Base-by-base conservation (phyloP, 2,888 invertebrate genomes). In the Patella caerulea region DNA sequence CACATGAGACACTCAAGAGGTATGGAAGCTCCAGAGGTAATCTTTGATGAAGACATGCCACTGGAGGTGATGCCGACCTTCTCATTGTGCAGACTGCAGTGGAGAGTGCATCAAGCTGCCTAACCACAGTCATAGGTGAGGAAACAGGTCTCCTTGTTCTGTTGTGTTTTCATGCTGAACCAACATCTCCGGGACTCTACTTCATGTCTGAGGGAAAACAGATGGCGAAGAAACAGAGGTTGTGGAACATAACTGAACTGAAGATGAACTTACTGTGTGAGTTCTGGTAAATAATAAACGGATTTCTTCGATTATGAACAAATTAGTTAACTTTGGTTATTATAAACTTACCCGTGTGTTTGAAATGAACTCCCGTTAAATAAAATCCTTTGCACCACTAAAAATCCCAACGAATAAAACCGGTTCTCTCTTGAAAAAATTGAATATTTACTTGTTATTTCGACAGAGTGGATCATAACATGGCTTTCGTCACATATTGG, bases 31-130 rank as follows among this genome's bases (percentile, higher is more conserved):
- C 71, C 81, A 15, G 77, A 74, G 24, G 78, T 86, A 4, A 45
- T 52, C 11, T 86, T 87, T 70, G 74, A 73, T 17, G 78, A 45
- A n/a, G 71, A 76, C 69, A 85, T 83, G 56, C 52, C 76, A 14
- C 19, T 12, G 11, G n/a, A 15, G 15, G 2, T 65, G 65, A 72
- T 53, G 24, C 54, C 7, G 55, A 53, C n/a, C 34, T 34, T n/a
- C n/a, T n/a, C 34, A 72, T 72, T 29, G 17, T 54, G 15, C 19
- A 72, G 72, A 45, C 45, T 15, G 72, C 72, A 45, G 52, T 72
- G 11, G 53, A 45, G 17, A 34, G 45, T 72, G 11, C 72, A 45
- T 34, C 34, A 14, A 72, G 12, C 19, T 53, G 17, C 54, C 17
- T 14, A 72, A 72, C 72, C 45, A 72, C 72, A 53, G 72, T 72